Evolutionary conservation across 2,797 vertebrate genomes (phyloP), one percentile per base, ranked within the genome.

Genomic region (Emydoidea blandingii): DNA sequence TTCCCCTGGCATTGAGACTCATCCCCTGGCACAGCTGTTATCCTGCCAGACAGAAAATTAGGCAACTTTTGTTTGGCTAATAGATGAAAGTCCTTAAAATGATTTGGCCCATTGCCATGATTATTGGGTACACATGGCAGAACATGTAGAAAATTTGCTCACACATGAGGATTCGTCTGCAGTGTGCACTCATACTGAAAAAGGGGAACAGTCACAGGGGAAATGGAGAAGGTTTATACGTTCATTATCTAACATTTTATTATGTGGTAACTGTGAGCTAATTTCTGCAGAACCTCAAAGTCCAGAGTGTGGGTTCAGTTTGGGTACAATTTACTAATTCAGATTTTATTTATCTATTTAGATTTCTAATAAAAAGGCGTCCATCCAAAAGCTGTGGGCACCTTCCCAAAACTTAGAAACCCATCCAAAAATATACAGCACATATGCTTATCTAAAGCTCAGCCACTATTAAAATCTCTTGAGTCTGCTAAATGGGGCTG

Each of bases 1-100:
- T 87, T 94, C 88, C 87, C 91, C 81, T 90, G 95, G 91, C 92
- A 78, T 83, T 78, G 85, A 52, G 19, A 59, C 59, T 91, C 85
- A 90, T 87, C 78, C 94, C 83, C 85, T 95, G 89, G 90, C 95
- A 94, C 87, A 94, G 94, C 92, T 96, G 87, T 88, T 97, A 94
- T 96, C 94, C 96, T 96, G 94, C 96, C 96, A 97, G 89, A 85
- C 96, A 96, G 96, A 96, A 96, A 93, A 94, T 94, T 92, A 95
- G 94, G 94, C 94, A 94, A 56, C 95, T 81, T 96, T 97, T 93
- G 84, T 96, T 96, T 95, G 96, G 91, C 83, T 94, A 96, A 47
- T 27, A 47, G 74, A 78, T 86, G 79, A 80, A 91, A 96, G 87
- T 92, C 94, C 95, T 95, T 88, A 92, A 90, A 93, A 93, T 95